Percentiles rank a stretch among this genome's conserved stretches.
Conservation (phyloP, 2,888 invertebrate species). For the Callyntrura sp. region DNA sequence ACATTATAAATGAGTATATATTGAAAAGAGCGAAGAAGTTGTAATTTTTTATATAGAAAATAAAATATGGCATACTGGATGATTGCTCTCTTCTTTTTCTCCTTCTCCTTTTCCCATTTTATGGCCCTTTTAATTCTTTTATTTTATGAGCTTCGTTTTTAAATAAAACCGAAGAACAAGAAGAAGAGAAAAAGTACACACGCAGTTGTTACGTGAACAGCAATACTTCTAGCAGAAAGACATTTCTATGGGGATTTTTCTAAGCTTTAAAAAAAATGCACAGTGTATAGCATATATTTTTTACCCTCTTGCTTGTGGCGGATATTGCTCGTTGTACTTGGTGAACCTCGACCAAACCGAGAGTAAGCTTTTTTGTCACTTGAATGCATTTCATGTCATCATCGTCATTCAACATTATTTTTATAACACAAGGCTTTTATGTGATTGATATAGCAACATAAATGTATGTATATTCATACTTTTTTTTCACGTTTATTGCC, state of each 20-base stretch:
- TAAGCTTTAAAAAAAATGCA: background rate
- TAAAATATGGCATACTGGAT: conserved; percentile 39
- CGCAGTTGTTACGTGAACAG: conserved; percentile 18
- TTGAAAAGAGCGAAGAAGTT: background rate
- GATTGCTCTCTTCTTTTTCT: conserved; percentile 63
- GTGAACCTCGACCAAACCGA: conserved; percentile 7
- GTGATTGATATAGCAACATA: background rate
- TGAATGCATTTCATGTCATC: conserved; percentile 55
- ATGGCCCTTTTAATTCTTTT: conserved; percentile 65
- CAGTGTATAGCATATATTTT: background rate
- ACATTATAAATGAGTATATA: conserved; percentile 46
- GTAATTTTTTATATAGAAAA: conserved; percentile 16
- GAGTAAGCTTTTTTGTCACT: conserved; percentile 43
- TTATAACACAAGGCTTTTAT: background rate
- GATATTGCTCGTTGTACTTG: conserved; percentile 35
- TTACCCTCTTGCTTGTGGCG: too few species aligned
- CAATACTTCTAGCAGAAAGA: background rate
- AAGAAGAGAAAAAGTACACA: background rate
- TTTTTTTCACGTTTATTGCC: conserved; percentile 39
- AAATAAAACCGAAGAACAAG: conserved; percentile 59
- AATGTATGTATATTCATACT: background rate
- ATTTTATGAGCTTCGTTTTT: conserved; percentile 64
- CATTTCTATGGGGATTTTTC: background rate
- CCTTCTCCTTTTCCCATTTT: conserved; percentile 37
- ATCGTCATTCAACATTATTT: conserved; percentile 40